A percentile compares a stretch with the other conserved stretches of the same genome.
phyloP scores from a whole-genome alignment of 2,113 vertebrate genomes.

The Neodontobutis hainanensis region DNA sequence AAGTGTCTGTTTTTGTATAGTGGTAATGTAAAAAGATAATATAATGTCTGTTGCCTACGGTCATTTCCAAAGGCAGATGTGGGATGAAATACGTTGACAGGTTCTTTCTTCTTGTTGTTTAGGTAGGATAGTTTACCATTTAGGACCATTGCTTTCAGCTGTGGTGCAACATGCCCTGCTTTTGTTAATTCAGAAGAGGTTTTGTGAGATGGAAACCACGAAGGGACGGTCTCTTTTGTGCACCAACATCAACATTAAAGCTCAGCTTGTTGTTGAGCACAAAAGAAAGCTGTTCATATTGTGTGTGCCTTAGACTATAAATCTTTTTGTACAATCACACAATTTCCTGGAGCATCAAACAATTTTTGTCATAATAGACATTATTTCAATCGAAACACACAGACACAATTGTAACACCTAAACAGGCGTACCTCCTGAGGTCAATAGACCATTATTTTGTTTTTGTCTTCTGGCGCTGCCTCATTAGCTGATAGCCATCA shows the following conservation, averaged over 20 bases:
- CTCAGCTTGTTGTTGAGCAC: background rate
- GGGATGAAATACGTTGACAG: no score
- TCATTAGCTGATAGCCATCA: conserved; percentile 67
- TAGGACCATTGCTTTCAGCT: conserved; percentile 23
- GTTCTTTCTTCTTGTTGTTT: conserved; percentile 1
- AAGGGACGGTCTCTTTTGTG: background rate
- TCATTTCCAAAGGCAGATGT: no score
- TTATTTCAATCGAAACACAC: background rate
- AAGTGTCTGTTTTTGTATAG: no score
- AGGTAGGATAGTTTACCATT: conserved; percentile 8
- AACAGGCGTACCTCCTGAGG: conserved; percentile 23
- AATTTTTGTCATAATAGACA: background rate
- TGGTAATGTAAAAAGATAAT: no score
- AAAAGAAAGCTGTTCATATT: background rate
- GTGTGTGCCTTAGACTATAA: background rate
- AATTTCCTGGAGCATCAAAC: background rate
- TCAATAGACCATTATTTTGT: conserved; percentile 65
- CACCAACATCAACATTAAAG: background rate
- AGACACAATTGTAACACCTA: conserved; percentile 7
- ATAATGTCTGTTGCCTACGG: no score
- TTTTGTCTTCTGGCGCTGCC: conserved; percentile 38
- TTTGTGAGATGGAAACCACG: conserved; percentile 14
- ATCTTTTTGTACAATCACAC: background rate
- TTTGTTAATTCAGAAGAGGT: conserved; percentile 31
- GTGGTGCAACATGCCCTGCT: conserved; percentile 18